These are phyloP conservation scores for Myanophis thanlyinensis DNA, from an alignment of 2,113 vertebrate species.

Conservation along the genomic window DNA sequence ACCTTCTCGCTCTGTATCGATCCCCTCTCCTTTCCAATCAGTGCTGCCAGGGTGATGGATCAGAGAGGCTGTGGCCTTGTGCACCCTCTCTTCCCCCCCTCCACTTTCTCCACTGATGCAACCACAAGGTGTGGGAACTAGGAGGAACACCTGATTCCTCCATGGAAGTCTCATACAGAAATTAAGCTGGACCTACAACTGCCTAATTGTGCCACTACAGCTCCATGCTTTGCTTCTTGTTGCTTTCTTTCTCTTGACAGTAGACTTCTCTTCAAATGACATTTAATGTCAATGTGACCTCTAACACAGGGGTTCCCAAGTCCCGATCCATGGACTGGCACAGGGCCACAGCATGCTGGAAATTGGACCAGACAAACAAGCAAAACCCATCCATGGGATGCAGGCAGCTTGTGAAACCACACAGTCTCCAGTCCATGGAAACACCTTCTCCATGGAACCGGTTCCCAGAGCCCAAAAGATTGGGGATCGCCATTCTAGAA, in stretches of 20 bases:
- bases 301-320: neutral
- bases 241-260: neutral
- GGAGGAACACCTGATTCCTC: neutral
- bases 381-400: neutral
- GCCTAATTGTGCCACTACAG: neutral
- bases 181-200: neutral
- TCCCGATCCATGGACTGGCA: neutral
- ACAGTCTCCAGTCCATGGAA: neutral
- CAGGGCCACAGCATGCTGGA: neutral
- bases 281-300: neutral
- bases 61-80: constrained; percentile 6
- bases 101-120: constrained; percentile 1
- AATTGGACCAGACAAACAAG: neutral
- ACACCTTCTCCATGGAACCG: neutral
- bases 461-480: neutral
- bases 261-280: neutral
- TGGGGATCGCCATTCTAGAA: neutral
- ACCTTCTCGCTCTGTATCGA: constrained; percentile 62
- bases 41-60: constrained; percentile 37
- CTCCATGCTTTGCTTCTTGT: neutral
- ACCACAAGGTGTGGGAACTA: neutral
- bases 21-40: constrained; percentile 58
- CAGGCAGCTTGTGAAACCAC: neutral
- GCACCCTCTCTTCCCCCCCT: constrained; percentile 17
- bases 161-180: neutral